These are phyloP conservation scores for Orchesella cincta DNA, from an alignment of 1,140 invertebrate species.

Conservation along the genomic window DNA sequence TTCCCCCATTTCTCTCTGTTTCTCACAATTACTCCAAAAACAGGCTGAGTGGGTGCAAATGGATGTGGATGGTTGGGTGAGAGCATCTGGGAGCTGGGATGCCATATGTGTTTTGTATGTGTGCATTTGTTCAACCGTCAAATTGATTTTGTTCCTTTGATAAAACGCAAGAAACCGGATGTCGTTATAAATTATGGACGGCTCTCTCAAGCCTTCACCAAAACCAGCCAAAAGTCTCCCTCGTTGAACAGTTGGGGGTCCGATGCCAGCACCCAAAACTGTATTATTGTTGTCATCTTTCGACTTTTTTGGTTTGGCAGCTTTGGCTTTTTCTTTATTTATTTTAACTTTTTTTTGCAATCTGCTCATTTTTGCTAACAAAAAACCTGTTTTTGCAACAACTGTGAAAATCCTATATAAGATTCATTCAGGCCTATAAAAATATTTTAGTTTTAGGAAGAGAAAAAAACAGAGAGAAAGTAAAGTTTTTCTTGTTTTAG, in stretches of 20 bases:
- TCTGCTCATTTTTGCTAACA: no score
- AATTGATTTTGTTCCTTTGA: slow-evolving; percentile 24
- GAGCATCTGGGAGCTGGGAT: not conserved
- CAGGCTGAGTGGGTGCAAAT: no score
- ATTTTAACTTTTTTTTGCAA: no score
- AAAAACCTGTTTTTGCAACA: no score
- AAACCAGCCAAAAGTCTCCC: slow-evolving; percentile 10
- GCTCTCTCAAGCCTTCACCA: slow-evolving; percentile 10
- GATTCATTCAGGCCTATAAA: no score
- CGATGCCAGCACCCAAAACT: no score
- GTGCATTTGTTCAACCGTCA: slow-evolving; percentile 21
- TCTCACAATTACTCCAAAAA: not conserved
- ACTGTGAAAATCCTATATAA: no score
- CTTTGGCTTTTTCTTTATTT: no score
- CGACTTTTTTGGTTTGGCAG: not conserved
- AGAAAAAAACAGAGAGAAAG: no score
- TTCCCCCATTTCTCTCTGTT: not conserved
- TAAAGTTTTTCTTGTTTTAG: no score
- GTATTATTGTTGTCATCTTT: not conserved
- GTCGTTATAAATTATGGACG: slow-evolving; percentile 24
- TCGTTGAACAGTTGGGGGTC: not conserved
- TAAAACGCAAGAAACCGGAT: slow-evolving; percentile 20
- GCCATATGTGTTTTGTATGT: slow-evolving; percentile 6
- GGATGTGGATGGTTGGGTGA: no score
- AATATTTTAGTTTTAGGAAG: no score